Base-by-base conservation (phyloP, 2,888 invertebrate genomes). In the Andrena bicolor region DNA sequence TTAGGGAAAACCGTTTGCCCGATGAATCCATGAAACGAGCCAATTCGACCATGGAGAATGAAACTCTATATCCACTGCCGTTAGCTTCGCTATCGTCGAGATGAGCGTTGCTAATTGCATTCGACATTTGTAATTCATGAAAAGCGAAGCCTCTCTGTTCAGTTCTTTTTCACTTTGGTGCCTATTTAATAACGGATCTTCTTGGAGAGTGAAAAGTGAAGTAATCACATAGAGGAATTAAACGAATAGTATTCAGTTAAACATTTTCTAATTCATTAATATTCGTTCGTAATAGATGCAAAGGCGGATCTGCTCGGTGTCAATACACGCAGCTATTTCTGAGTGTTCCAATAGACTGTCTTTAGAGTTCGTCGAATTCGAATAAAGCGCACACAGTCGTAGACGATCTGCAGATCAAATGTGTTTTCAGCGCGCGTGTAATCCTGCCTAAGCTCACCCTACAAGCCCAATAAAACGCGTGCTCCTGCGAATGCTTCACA, bases 391-490 rank as follows among this genome's bases (percentile, higher is more conserved):
- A 71, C 65, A 77, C 78, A 73, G 56, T 73, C 68, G 49, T 35
- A 56, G 58, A 66, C 65, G 68, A 82, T 82, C 76, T 78, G 70
- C 75, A 86, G 90, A 89, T 89, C 87, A 89, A 90, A 90, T 85
- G 84, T 85, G 87, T 82, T 87, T 86, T 82, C 88, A 88, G 81
- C 83, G 81, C 76, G 86, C 85, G 28, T 89, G 91, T 92, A 92
- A 92, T 92, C 92, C 92, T 77, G 80, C 84, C 82, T 91, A 89
- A 91, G 89, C 91, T 85, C 88, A 85, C 88, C 88, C 83, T 85
- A 85, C 83, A 80, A 84, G 81, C 82, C 82, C 84, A 86, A 88
- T 89, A 91, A 90, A 91, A 91, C 82, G 79, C 68, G 76, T 23
- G 74, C 69, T 83, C 56, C 69, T 75, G 61, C 86, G 80, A 88